Percentiles rank a stretch among this genome's conserved stretches.
Evolutionary conservation across 2,113 vertebrate genomes (phyloP).

Genomic region (Isichthys henryi): DNA sequence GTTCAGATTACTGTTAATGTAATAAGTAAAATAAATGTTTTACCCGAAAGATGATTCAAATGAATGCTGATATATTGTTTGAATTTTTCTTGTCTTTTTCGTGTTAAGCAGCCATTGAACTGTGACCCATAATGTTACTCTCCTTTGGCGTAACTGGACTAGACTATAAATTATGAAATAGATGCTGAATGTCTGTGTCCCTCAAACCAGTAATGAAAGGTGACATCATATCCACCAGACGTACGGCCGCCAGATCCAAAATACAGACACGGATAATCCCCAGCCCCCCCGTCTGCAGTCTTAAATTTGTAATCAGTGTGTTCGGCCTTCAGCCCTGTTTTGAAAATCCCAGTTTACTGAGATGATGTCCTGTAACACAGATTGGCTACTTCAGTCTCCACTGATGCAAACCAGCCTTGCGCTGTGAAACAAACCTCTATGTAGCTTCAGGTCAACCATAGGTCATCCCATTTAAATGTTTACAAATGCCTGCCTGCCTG

Average conservation of each 20-base stretch:
- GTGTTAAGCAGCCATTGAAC: background rate
- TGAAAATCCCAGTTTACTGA: background rate
- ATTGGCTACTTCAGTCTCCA: background rate
- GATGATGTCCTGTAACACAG: background rate
- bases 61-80: background rate
- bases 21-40: background rate
- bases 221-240: background rate
- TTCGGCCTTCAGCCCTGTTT: background rate
- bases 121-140: background rate
- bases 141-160: background rate
- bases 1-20: slow-evolving; percentile 4
- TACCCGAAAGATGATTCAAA: background rate
- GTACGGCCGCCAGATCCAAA: background rate
- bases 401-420: background rate
- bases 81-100: background rate
- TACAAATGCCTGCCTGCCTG: background rate
- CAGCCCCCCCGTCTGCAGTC: background rate
- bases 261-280: background rate
- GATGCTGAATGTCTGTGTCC: background rate
- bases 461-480: background rate
- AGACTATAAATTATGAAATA: background rate
- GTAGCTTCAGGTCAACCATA: background rate
- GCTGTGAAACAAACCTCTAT: background rate
- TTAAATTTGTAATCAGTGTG: background rate
- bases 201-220: background rate